phyloP scores from a whole-genome alignment of 2,113 vertebrate genomes.

The Danionella cerebrum region DNA sequence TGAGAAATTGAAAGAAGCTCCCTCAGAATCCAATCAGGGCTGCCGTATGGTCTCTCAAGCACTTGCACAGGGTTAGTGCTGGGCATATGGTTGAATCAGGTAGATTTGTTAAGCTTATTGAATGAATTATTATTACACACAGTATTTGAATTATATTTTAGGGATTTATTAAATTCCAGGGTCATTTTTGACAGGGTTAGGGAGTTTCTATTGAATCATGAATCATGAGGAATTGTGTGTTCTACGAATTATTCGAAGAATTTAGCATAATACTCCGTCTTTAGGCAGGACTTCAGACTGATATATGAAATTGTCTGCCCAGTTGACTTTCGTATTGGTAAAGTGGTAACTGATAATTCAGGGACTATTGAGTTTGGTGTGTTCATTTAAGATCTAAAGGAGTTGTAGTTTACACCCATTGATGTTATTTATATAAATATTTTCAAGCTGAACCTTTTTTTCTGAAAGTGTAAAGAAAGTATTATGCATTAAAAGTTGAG shows the following conservation, averaged over 20 bases:
- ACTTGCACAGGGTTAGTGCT: conserved; percentile 1
- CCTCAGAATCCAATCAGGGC: conserved; percentile 32
- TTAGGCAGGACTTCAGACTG: background rate
- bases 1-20: conserved; percentile 32
- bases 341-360: background rate
- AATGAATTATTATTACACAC: background rate
- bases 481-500: no score
- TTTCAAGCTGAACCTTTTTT: no score
- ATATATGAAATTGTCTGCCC: background rate
- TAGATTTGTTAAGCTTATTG: conserved; percentile 10
- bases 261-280: background rate
- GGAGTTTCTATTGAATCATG: background rate
- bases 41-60: conserved; percentile 14
- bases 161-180: background rate
- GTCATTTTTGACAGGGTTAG: background rate
- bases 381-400: no score
- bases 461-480: no score
- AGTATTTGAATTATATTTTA: background rate
- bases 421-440: no score
- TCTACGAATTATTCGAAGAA: background rate
- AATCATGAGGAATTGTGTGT: background rate
- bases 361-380: no score
- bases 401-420: no score
- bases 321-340: background rate
- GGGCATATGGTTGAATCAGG: background rate